Conservation (phyloP, 2,888 invertebrate genomes). For the Eledone cirrhosa region DNA sequence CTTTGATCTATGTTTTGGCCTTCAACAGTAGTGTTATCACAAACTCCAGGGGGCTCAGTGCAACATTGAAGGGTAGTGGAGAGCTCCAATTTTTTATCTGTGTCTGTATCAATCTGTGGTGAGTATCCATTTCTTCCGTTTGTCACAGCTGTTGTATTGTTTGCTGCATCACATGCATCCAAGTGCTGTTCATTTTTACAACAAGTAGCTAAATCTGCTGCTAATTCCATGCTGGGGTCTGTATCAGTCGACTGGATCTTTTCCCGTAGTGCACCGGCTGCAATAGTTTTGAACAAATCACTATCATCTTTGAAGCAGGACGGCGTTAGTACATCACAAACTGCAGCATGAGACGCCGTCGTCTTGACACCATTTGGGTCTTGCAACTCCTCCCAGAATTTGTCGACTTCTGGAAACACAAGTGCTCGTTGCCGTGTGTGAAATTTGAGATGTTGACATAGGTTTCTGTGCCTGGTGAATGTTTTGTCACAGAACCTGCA, state of each 20-base stretch:
- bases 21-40: constrained; percentile 20
- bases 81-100: neutral
- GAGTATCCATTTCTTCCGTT: constrained; percentile 19
- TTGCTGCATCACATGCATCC: constrained; percentile 18
- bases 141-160: constrained; percentile 12
- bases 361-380: constrained; percentile 20
- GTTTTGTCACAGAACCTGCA: constrained; percentile 24
- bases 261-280: constrained; percentile 19
- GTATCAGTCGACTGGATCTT: constrained; percentile 18
- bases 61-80: neutral
- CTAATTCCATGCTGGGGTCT: constrained; percentile 17
- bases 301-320: constrained; percentile 25
- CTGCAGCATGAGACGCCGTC: constrained; percentile 20
- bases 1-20: constrained; percentile 9
- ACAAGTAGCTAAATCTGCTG: constrained; percentile 19
- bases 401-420: constrained; percentile 20
- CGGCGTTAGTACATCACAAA: constrained; percentile 17
- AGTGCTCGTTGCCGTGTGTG: constrained; percentile 24
- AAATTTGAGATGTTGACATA: constrained; percentile 21
- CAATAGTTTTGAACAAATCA: constrained; percentile 23
- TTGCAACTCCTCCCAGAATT: constrained; percentile 23
- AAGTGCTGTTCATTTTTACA: constrained; percentile 19
- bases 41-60: constrained; percentile 13
- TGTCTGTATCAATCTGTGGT: constrained; percentile 7
- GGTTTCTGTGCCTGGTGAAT: constrained; percentile 11